phyloP scores from a whole-genome alignment of 2,797 vertebrate species.

The Acrocephalus scirpaceus region DNA sequence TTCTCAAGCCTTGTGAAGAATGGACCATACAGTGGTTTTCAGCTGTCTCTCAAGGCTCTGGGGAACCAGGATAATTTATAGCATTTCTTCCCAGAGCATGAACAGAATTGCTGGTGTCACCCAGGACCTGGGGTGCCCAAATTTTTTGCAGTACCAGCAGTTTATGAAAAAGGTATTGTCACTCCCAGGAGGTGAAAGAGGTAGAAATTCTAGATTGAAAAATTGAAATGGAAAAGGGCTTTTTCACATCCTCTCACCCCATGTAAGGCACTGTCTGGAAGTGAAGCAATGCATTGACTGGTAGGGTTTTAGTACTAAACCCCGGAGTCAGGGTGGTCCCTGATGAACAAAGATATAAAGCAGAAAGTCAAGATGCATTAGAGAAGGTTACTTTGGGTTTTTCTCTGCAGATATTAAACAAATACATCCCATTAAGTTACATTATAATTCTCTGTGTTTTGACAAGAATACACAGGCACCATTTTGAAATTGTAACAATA shows the following conservation, averaged over 20 bases:
- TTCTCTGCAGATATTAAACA: background rate
- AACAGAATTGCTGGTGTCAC: background rate
- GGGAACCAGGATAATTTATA: background rate
- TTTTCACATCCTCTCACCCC: background rate
- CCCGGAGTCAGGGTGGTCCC: background rate
- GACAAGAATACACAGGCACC: background rate
- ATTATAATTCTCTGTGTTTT: background rate
- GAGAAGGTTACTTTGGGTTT: background rate
- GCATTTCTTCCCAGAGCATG: background rate
- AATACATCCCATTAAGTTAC: background rate
- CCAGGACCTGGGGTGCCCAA: rapidly evolving
- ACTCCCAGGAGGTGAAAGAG: background rate
- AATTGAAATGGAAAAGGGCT: background rate
- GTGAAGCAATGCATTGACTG: background rate
- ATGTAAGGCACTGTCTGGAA: background rate
- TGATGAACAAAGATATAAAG: background rate
- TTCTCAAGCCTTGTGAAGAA: background rate
- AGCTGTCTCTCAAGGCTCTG: background rate
- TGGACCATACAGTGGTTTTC: background rate
- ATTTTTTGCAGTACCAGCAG: slow-evolving; percentile 5
- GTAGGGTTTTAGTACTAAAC: background rate
- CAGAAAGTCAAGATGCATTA: background rate
- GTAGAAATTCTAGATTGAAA: background rate
- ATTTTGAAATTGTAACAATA: background rate
- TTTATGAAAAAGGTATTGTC: background rate